phyloP scores from a whole-genome alignment of 53 echinoderm and acorn worm species.

The Apostichopus leukothele region DNA sequence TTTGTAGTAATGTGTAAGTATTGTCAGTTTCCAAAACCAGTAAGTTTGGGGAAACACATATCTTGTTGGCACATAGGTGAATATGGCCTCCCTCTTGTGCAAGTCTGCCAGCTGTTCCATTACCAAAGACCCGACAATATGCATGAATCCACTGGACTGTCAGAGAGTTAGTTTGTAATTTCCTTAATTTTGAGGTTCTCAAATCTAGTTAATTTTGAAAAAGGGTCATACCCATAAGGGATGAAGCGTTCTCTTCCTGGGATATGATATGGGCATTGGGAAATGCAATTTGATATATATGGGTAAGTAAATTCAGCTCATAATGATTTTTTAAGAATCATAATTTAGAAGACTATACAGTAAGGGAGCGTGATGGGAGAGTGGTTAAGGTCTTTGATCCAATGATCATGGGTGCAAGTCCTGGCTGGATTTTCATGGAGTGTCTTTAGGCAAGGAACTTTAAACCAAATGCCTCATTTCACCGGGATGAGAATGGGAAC shows the following conservation, averaged over 20 bases:
- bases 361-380: too few species aligned
- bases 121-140: not conserved
- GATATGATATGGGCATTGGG: not conserved
- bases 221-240: not conserved
- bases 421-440: too few species aligned
- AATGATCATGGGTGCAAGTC: too few species aligned
- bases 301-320: too few species aligned
- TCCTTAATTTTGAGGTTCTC: not conserved
- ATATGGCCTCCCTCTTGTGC: not conserved
- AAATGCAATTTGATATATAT: not conserved
- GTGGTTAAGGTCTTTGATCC: too few species aligned
- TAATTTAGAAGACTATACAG: too few species aligned
- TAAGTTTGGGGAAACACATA: not conserved
- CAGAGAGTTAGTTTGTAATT: not conserved
- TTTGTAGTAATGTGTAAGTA: conserved; percentile 20
- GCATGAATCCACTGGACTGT: not conserved
- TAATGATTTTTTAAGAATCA: too few species aligned
- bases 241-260: too few species aligned
- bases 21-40: conserved; percentile 2
- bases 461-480: not conserved
- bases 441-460: too few species aligned
- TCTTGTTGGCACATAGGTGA: not conserved
- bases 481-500: not conserved
- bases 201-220: not conserved
- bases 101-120: not conserved